Evolutionary conservation across 2,888 invertebrate species (phyloP), one percentile per base, ranked within the genome.

Genomic region (Stenolophus ochropezus): DNA sequence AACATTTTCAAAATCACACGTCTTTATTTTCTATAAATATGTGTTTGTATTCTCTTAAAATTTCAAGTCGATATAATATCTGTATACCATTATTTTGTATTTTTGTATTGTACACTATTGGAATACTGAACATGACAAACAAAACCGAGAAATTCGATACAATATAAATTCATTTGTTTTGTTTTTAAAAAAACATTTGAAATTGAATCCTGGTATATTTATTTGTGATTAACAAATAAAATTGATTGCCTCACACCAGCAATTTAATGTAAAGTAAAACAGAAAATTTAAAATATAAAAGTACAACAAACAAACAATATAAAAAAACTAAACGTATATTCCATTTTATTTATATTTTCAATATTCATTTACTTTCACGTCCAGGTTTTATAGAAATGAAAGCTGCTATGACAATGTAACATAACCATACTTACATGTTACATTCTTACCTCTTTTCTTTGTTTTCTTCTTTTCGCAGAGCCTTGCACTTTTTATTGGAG

Each of bases 401-500:
- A 3, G 11, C 6, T 8, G 1, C 1, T 42, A 42, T 42, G 33
- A 42, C 6, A 42, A 42, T 51, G 3, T 51, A 51, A 16, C 51
- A 5, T 51, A 16, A 16, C 14, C 14, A 51, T 5, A 51, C 16
- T 51, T 51, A 8, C 51, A 51, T 51, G n/a, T n/a, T n/a, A n/a
- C n/a, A 3, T 53, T 18, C 53, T 14, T 53, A 53, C 53, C 47
- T 18, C n/a, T n/a, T n/a, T n/a, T n/a, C 11, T 11, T 42, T 8
- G 4, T 56, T 21, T 20, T 21, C 6, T 20, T 56, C 23, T 61
- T 58, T 23, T 90, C 91, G 18, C 88, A 96, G 96, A 91, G 93
- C 83, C 88, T 96, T 79, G 94, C 96, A 0, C 89, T 96, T 78
- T 96, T 93, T 86, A 94, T 96, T 83, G 95, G 95, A 0, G 93